A percentile compares a stretch with the other conserved stretches of the same genome.
phyloP scores from a whole-genome alignment of 2,113 vertebrate genomes.

The Parus major region DNA sequence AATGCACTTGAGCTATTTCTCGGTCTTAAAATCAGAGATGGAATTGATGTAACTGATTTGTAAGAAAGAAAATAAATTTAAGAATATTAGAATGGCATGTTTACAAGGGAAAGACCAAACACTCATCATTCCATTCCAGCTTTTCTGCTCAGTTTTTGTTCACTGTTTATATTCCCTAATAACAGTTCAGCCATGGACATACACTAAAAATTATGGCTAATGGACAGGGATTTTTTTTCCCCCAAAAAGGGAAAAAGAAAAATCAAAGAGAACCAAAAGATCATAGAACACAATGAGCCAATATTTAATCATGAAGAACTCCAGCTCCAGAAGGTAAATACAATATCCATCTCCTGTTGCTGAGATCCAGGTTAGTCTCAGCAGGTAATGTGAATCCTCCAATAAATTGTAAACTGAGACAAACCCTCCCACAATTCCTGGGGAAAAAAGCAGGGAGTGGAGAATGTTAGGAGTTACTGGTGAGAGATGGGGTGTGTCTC shows the following conservation, averaged over 20 bases:
- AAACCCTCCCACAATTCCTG: background rate
- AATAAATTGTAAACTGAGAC: background rate
- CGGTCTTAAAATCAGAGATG: background rate
- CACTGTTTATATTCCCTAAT: background rate
- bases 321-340: background rate
- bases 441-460: background rate
- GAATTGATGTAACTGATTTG: background rate
- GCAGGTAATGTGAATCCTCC: background rate
- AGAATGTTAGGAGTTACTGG: background rate
- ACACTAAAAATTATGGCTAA: background rate
- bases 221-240: background rate
- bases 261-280: rapidly evolving
- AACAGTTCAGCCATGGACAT: background rate
- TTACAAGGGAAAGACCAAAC: background rate
- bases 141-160: background rate
- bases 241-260: background rate
- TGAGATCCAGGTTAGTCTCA: background rate
- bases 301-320: background rate
- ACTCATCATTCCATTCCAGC: background rate
- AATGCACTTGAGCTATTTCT: background rate
- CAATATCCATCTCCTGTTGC: background rate
- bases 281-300: background rate
- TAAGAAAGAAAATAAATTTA: background rate
- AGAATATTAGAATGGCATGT: background rate
- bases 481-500: background rate